Percentiles rank a stretch among this genome's conserved stretches.
Conservation (phyloP, 2,888 invertebrate species). For the Campoletis raptor region DNA sequence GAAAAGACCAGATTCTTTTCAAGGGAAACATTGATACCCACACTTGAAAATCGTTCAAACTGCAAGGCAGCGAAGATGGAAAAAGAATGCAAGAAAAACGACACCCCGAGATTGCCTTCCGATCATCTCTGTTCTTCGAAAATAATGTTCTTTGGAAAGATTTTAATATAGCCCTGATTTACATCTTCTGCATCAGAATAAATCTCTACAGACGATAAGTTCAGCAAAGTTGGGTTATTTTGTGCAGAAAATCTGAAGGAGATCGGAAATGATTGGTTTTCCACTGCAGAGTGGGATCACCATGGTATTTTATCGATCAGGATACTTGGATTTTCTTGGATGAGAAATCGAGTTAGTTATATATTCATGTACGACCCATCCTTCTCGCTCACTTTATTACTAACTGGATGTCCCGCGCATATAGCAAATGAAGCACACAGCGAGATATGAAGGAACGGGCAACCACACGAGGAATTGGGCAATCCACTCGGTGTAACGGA, state of each 20-base stretch:
- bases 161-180: neutral
- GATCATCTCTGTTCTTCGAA: neutral
- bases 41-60: neutral
- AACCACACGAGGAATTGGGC: conserved; percentile 61
- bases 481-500: conserved; percentile 65
- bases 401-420: neutral
- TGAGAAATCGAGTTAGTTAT: conserved; percentile 53
- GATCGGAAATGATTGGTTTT: conserved; percentile 1
- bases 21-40: too few relatives aligned
- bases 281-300: neutral
- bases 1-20: neutral
- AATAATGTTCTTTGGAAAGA: neutral
- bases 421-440: conserved; percentile 11
- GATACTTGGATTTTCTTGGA: conserved; percentile 30
- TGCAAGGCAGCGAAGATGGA: neutral
- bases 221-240: conserved; percentile 1
- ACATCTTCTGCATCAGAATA: neutral
- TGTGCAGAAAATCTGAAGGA: neutral
- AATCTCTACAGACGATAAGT: neutral
- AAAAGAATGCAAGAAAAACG: neutral
- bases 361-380: conserved; percentile 29
- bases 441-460: conserved; percentile 34
- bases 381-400: conserved; percentile 20
- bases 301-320: conserved; percentile 53
- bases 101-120: neutral